Evolutionary conservation across 2,113 vertebrate species (phyloP).

Genomic region (Ifrita kowaldi): DNA sequence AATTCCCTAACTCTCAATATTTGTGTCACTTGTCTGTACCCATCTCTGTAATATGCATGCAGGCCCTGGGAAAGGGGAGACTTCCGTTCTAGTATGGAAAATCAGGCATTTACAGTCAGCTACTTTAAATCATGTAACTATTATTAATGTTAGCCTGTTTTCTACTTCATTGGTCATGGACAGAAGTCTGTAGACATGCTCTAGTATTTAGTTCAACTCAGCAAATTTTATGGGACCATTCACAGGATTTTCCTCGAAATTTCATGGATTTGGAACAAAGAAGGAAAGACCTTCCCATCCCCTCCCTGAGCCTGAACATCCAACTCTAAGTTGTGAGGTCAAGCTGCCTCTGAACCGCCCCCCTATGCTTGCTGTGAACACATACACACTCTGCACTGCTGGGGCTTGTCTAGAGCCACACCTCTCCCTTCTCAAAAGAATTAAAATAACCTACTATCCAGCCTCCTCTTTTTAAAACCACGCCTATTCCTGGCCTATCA

Average conservation of each 20-base stretch:
- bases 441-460: not conserved
- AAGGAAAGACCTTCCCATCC: not conserved
- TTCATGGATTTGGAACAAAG: not conserved
- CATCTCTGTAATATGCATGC: not conserved
- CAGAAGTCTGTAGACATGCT: not conserved
- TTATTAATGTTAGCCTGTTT: not conserved
- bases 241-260: not conserved
- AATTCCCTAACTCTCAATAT: not conserved
- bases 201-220: not conserved
- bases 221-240: not conserved
- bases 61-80: not conserved
- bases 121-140: not conserved
- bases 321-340: accelerated
- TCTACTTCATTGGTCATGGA: not conserved
- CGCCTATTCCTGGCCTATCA: not conserved
- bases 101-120: not conserved
- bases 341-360: not conserved
- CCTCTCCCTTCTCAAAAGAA: not conserved
- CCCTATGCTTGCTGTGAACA: not conserved
- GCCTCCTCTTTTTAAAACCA: not conserved
- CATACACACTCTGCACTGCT: not conserved
- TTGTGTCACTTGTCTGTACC: not conserved
- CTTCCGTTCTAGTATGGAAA: not conserved
- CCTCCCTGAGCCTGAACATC: not conserved
- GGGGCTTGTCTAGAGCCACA: not conserved